Base-by-base conservation (phyloP, 2,888 invertebrate species). In the Drosophila nr. perissopoda region DNA sequence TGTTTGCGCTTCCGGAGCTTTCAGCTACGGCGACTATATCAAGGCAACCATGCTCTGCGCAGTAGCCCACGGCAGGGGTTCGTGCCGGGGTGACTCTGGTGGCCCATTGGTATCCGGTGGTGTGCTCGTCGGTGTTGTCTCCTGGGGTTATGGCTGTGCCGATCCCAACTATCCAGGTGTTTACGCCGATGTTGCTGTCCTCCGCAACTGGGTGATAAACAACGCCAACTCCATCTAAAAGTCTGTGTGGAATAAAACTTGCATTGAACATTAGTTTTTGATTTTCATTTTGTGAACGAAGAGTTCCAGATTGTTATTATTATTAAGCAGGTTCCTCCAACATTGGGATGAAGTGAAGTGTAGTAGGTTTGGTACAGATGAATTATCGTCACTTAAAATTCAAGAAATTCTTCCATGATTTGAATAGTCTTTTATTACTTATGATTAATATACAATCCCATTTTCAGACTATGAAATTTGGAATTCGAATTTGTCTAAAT, bases 51-150 rank as follows among this genome's bases (percentile, higher is more conserved):
- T 91, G 91, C 82, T 91, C 58, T 91, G 91, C 53, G 90, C 33
- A 25, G 25, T 2, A 25, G 25, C 21, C 21, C 21, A 1, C 21
- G 82, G 81, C 25, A 90, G 88, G 79, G 90, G 91, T 56, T 61
- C 91, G 34, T 91, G 91, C 79, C 89, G 91, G 73, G 92, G 91
- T 56, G 92, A 92, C 65, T 91, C 91, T 8, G 92, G 92, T 73
- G 92, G 92, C 67, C 92, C 92, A 70, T 79, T 91, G 79, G 82
- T 83, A 2, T 79, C 76, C 21, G 74, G 76, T 25, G 82, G 79
- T 13, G 40, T 62, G 0, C 77, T 88, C 6, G 85, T 88, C 18
- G 92, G 92, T 67, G 82, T 92, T 56, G 92, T 91, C 3, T 92
- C 92, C 33, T 92, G 91, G 91, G 92, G 92, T 8, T 59, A 62